Evolutionary conservation across 1,140 invertebrate genomes (phyloP).

Genomic region (Holcopasites calliopsidis): DNA sequence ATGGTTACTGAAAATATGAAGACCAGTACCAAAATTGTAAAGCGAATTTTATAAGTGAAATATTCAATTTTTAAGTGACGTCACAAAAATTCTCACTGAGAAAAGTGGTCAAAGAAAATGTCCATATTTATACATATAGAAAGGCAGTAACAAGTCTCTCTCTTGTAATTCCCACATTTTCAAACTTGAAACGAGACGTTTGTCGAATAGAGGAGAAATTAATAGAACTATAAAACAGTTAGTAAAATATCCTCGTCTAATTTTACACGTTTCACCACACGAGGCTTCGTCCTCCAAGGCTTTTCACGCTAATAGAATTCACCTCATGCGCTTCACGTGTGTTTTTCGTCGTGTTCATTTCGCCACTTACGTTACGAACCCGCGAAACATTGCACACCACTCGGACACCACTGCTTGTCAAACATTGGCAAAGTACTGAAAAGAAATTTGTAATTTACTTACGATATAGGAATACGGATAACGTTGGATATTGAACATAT

Average conservation of each 20-base stretch:
- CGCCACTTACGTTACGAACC: neutral
- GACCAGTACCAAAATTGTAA: no score
- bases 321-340: neutral
- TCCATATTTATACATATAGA: no score
- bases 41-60: no score
- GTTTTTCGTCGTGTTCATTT: neutral
- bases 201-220: neutral
- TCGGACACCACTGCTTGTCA: neutral
- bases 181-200: neutral
- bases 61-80: no score
- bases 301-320: neutral
- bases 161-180: neutral
- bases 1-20: no score
- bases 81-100: no score
- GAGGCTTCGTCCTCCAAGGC: neutral
- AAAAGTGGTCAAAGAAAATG: no score
- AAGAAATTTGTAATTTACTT: neutral
- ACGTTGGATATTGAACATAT: no score
- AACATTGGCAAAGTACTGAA: neutral
- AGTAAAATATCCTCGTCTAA: constrained; percentile 6
- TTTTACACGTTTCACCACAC: neutral
- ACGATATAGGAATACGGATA: neutral
- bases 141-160: no score
- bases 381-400: neutral
- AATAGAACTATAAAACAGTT: no score